Base-by-base conservation (phyloP, 2,888 invertebrate species). In the Smittia sp. region DNA sequence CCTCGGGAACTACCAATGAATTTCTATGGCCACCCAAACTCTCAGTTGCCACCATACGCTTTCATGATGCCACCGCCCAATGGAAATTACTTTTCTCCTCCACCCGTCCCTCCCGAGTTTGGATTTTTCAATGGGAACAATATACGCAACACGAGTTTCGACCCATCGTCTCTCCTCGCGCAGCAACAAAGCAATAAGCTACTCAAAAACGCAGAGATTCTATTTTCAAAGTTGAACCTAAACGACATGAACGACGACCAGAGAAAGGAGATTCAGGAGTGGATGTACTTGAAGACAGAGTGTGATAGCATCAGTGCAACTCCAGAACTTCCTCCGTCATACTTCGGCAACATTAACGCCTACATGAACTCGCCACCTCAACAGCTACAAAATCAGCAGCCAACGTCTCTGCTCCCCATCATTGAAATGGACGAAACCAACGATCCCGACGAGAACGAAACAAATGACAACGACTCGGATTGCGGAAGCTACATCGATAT, bases 241-340 rank as follows among this genome's bases (percentile, higher is more conserved):
- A 63, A 80, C 85, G 85, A 87, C n/a, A 80, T 93, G 74, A 86
- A 88, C 11, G 89, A 90, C 73, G 83, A 86, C 75, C 91, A 92
- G 79, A 86, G 89, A 76, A 90, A 90, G 78, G 91, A 91, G 76
- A 88, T 90, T 63, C 87, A 91, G 78, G 90, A 92, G 77, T 94
- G 94, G 94, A 83, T 94, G 18, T 92, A 90, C 78, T 83, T 93
- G 75, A 93, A 93, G 79, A 92, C 93, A 77, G 94, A 94, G 81
- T 93, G 92, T 81, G 92, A 93, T 91, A 65, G 87, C 86, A 75
- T 84, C 82, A 15, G 38, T 11, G n/a, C 38, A 22, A 25, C 79
- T 7, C 24, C 39, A 3, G 74, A 58, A 73, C 13, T 73, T 6
- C 46, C 46, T 13, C 58, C 73, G 1, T 27, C 73, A n/a, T 20